phyloP scores from a whole-genome alignment of 2,113 vertebrate species.

The Diadophis punctatus region DNA sequence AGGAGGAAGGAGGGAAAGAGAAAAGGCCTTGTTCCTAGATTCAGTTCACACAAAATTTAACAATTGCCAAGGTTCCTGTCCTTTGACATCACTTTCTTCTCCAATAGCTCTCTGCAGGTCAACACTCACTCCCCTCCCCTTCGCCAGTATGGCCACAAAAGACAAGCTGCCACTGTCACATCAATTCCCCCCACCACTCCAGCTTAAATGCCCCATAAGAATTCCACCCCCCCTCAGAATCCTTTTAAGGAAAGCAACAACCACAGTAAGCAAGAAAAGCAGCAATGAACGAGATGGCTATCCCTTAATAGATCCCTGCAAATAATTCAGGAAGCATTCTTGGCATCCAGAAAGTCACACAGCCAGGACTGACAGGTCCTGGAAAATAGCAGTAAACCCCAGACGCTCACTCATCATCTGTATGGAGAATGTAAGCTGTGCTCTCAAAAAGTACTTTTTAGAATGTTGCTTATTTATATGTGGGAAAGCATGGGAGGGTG shows the following conservation, averaged over 20 bases:
- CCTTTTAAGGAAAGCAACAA: background rate
- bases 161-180: background rate
- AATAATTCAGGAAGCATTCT: background rate
- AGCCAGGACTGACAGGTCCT: background rate
- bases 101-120: background rate
- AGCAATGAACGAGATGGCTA: background rate
- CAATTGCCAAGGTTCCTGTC: background rate
- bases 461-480: background rate
- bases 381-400: background rate
- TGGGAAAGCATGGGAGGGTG: background rate
- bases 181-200: background rate
- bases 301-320: background rate
- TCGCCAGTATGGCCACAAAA: background rate
- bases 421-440: background rate
- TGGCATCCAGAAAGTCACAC: background rate
- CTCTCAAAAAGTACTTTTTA: background rate
- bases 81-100: background rate
- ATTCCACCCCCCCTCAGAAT: background rate
- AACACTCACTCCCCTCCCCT: background rate
- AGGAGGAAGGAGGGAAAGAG: background rate
- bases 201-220: background rate
- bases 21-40: background rate
- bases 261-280: background rate
- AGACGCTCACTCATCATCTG: background rate
- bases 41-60: background rate